Conservation (phyloP, 2,113 vertebrate species). For the Lichenostomus cassidix region DNA sequence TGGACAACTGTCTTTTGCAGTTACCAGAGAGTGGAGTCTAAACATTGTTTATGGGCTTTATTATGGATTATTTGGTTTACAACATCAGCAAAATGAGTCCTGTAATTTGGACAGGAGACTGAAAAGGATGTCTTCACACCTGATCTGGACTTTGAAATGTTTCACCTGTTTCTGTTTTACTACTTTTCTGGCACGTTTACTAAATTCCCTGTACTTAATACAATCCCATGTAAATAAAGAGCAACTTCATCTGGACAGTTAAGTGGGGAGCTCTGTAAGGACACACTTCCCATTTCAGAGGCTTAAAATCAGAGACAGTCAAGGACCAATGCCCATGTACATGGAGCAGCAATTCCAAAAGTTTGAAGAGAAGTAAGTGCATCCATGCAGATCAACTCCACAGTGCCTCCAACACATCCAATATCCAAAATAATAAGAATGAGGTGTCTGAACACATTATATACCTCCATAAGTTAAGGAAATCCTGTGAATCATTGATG, state of each 20-base stretch:
- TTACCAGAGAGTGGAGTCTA: background rate
- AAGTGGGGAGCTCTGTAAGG: background rate
- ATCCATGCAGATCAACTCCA: background rate
- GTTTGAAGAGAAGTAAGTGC: background rate
- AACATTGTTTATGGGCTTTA: background rate
- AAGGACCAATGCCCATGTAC: rapidly evolving
- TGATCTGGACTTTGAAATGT: background rate
- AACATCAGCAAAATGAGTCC: background rate
- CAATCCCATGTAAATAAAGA: background rate
- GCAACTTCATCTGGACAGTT: background rate
- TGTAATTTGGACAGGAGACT: background rate
- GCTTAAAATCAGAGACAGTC: background rate
- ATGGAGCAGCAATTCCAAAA: background rate
- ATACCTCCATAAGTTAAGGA: background rate
- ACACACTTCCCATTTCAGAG: background rate
- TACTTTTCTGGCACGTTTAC: background rate
- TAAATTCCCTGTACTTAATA: background rate
- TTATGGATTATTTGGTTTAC: background rate
- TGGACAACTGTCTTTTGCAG: background rate
- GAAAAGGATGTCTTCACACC: background rate
- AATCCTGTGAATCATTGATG: background rate
- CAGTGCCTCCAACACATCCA: background rate
- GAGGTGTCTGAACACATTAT: background rate
- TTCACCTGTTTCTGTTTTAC: background rate
- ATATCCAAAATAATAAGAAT: background rate